Evolutionary conservation across 1,140 invertebrate genomes (phyloP).

Genomic region (Leptinotarsa lineolata): DNA sequence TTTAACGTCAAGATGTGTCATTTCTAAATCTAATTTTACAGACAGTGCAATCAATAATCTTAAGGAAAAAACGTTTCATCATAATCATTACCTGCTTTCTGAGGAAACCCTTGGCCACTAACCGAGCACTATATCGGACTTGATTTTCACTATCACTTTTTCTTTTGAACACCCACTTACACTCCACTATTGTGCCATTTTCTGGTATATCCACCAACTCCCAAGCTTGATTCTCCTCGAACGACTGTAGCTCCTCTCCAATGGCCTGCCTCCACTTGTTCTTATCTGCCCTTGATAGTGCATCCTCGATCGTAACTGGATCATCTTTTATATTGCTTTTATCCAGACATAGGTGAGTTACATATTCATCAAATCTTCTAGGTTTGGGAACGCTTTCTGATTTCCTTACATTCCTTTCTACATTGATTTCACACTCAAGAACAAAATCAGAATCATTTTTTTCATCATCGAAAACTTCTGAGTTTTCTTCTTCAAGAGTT

Average conservation of each 20-base stretch:
- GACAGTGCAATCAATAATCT: background rate
- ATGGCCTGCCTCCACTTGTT: conserved; percentile 49
- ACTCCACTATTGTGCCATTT: background rate
- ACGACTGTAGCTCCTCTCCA: conserved; percentile 2
- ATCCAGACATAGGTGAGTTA: no score
- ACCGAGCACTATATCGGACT: conserved; percentile 30
- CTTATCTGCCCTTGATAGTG: no score
- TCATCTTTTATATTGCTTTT: no score
- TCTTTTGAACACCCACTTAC: conserved; percentile 21
- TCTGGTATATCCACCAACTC: background rate
- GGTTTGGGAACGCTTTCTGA: no score
- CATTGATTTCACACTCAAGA: no score
- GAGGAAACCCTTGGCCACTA: conserved; percentile 15
- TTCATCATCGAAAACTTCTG: no score
- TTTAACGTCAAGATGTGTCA: background rate
- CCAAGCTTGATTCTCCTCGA: background rate
- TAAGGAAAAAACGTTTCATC: no score
- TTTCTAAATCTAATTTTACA: background rate
- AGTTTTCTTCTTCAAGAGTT: no score
- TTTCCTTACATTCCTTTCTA: no score
- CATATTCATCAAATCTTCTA: conserved; percentile 44
- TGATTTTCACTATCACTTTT: conserved; percentile 31
- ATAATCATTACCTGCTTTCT: no score
- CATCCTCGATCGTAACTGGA: no score
- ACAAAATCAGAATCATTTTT: no score